Evolutionary conservation across 1,140 invertebrate genomes (phyloP).

Genomic region (Brachionus asplanchnoidis): DNA sequence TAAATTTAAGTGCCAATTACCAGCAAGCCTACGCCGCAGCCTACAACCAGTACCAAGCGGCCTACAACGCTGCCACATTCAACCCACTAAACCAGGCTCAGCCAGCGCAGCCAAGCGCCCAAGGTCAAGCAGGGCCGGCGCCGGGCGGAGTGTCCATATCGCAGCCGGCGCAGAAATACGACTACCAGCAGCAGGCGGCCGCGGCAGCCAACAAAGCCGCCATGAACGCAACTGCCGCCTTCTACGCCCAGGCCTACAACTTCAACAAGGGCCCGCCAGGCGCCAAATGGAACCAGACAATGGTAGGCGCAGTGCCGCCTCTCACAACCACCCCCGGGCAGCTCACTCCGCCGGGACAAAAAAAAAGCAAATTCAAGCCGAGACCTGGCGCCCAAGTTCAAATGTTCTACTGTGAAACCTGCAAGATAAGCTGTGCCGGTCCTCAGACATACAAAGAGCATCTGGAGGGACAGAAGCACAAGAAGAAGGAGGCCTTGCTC

Average conservation of each 20-base stretch:
- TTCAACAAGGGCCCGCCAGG: not conserved
- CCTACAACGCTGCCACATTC: conserved; percentile 7
- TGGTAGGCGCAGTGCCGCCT: not conserved
- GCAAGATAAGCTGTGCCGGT: conserved; percentile 93
- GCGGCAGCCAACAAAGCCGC: not conserved
- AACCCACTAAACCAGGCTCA: not conserved
- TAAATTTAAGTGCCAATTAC: not conserved
- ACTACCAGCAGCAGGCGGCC: conserved; percentile 18
- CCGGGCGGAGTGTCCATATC: conserved; percentile 22
- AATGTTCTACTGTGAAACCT: conserved; percentile 82
- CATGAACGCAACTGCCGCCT: not conserved
- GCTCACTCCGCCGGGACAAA: not conserved
- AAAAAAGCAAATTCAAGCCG: conserved; percentile 5
- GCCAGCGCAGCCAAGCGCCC: not conserved
- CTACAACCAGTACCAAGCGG: conserved; percentile 40
- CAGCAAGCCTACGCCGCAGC: conserved; percentile 13
- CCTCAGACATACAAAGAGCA: conserved; percentile 94
- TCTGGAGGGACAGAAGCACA: conserved; percentile 94
- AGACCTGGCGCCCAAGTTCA: not conserved
- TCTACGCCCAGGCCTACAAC: not conserved
- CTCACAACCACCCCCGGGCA: not conserved
- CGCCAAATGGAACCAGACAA: not conserved
- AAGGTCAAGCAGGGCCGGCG: not conserved
- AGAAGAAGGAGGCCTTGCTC: conserved; percentile 90
- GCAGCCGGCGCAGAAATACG: conserved; percentile 33